Evolutionary conservation across 2,113 vertebrate genomes (phyloP).

Genomic region (Electrona antarctica): DNA sequence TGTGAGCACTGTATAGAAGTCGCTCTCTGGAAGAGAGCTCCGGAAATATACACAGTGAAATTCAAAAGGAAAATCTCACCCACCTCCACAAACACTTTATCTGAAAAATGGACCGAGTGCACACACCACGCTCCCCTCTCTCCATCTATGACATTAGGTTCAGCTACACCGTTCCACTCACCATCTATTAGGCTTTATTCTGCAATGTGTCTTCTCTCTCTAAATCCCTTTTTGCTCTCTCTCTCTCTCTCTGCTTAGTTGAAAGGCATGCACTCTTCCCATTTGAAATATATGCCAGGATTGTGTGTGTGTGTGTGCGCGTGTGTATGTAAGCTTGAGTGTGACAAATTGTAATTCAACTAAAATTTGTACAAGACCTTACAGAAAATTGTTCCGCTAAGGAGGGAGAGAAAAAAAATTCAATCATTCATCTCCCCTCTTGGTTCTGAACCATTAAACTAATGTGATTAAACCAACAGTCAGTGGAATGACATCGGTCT

Average conservation of each 20-base stretch:
- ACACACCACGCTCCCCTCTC: neutral
- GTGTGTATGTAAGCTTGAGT: neutral
- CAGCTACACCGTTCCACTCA: neutral
- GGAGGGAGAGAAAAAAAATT: conserved; percentile 45
- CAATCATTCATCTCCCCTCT: conserved; percentile 20
- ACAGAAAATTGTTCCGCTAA: conserved; percentile 54
- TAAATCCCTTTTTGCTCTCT: too few species aligned
- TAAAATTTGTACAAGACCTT: conserved; percentile 71
- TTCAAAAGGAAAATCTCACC: conserved; percentile 28
- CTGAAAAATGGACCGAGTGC: conserved; percentile 27
- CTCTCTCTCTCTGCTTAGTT: conserved; percentile 8
- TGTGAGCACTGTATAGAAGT: neutral
- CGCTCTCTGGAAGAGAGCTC: conserved; percentile 20
- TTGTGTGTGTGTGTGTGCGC: neutral
- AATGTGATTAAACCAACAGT: conserved; percentile 11
- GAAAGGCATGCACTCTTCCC: conserved; percentile 35
- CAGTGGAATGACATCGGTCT: conserved; percentile 5
- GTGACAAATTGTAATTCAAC: conserved; percentile 62
- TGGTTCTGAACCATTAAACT: conserved; percentile 27
- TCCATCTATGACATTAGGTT: neutral
- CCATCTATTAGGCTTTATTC: conserved; percentile 11
- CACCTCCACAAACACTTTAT: conserved; percentile 8
- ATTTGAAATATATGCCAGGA: conserved; percentile 44
- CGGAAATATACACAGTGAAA: conserved; percentile 36
- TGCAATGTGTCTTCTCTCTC: neutral